Conservation (phyloP, 2,113 vertebrate species). For the Chionomys nivalis region DNA sequence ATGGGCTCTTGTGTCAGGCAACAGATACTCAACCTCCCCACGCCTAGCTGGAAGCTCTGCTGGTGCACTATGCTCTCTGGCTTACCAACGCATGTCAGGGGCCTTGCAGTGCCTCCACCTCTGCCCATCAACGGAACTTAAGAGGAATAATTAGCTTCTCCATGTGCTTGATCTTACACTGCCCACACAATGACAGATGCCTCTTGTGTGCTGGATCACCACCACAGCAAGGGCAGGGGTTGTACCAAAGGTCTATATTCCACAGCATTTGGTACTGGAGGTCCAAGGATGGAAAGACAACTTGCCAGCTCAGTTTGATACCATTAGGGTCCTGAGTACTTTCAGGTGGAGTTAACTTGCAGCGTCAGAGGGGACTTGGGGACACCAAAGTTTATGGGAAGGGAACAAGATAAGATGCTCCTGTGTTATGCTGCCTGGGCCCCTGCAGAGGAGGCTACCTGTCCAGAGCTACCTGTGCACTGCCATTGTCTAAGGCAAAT, state of each 20-base stretch:
- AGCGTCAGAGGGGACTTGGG: constrained; percentile 52
- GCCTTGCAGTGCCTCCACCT: constrained; percentile 26
- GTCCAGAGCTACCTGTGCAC: not conserved
- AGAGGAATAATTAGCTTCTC: constrained; percentile 19
- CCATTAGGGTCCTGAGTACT: constrained; percentile 9
- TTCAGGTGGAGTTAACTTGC: constrained; percentile 27
- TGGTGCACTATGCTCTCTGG: not conserved
- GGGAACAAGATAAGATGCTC: not conserved
- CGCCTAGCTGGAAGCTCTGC: not conserved
- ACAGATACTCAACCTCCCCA: not conserved
- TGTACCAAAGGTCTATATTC: not conserved
- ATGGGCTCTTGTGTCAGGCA: not conserved
- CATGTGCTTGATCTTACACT: constrained; percentile 33
- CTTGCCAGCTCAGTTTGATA: not conserved
- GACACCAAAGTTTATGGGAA: constrained; percentile 35
- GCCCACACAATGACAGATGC: not conserved
- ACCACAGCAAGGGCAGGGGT: not conserved
- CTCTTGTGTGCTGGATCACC: not conserved
- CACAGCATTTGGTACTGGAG: not conserved
- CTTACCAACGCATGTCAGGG: not conserved
- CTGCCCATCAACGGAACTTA: constrained; percentile 47
- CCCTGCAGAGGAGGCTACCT: not conserved
- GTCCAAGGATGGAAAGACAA: not conserved
- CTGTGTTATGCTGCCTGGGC: not conserved
- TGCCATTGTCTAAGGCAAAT: constrained; percentile 42